Base-by-base conservation (phyloP, 1,140 invertebrate species). In the Leptoteleia sp. region DNA sequence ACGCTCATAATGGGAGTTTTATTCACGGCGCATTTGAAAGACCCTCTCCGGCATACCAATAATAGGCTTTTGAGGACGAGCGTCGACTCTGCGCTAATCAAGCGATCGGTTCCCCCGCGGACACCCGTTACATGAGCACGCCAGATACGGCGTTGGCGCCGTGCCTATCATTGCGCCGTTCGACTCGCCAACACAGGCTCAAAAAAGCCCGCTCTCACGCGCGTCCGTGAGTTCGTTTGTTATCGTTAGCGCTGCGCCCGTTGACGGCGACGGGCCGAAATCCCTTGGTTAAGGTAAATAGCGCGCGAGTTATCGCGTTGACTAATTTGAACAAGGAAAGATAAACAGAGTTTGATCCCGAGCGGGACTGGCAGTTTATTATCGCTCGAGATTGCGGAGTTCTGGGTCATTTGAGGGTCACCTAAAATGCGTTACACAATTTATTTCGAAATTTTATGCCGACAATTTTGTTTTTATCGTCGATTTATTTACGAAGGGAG, bases 81-180 rank as follows among this genome's bases (percentile, higher is more conserved):
- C n/a, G n/a, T n/a, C n/a, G n/a, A n/a, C n/a, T n/a, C n/a, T n/a
- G n/a, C n/a, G n/a, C n/a, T n/a, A n/a, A n/a, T n/a, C 54, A 35
- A 33, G 4, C 57, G 64, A 68, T 64, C 42, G 47, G 57, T 61
- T 38, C 43, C 2, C 45, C 72, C 35, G 43, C 52, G 25, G 72
- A 79, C 79, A 83, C 82, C 79, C 78, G 79, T 81, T 81, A 80
- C 54, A 64, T 77, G 31, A n/a, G n/a, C n/a, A 27, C 50, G 61
- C 57, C 55, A 82, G 79, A 84, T 82, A 84, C 70, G 61, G 22
- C 80, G 61, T 77, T 85, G 84, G 84, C 85, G 85, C 84, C 83
- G 81, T 77, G 80, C 75, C 85, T 85, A 85, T 86, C 82, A 83
- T 85, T 84, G 83, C 81, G 83, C 79, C 83, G 80, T 83, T 84